Evolutionary conservation across 1,140 invertebrate genomes (phyloP).

Genomic region (Dufourea novaeangliae): DNA sequence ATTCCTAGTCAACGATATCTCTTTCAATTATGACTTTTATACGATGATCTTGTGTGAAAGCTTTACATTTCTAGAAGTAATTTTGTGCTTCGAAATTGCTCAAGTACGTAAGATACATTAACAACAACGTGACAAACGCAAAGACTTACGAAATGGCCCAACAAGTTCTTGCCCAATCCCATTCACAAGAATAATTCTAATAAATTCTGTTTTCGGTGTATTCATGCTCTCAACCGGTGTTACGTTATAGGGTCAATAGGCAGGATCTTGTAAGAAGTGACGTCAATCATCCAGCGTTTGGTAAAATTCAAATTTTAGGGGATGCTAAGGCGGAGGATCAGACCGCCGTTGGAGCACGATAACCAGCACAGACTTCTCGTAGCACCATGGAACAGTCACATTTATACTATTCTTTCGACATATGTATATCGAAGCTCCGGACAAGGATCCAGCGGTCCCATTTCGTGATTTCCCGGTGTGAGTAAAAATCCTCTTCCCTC

Average conservation of each 20-base stretch:
- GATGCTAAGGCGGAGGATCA: neutral
- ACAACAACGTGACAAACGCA: neutral
- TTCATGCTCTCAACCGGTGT: conserved; percentile 16
- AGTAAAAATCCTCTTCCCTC: conserved; percentile 33
- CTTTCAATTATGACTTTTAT: no score
- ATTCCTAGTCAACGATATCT: no score
- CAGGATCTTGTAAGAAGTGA: conserved; percentile 11
- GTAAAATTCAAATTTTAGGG: neutral
- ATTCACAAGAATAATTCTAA: no score
- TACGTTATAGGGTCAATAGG: neutral
- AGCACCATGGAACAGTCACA: neutral
- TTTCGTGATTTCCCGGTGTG: neutral
- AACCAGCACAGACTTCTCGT: conserved; percentile 18
- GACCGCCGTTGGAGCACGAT: neutral
- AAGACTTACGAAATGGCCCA: neutral
- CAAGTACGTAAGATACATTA: no score
- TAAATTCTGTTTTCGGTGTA: conserved; percentile 55
- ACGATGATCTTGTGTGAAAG: no score
- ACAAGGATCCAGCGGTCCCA: conserved; percentile 1
- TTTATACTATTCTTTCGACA: neutral
- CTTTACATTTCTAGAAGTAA: no score
- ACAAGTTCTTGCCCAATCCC: no score
- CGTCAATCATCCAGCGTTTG: conserved; percentile 22
- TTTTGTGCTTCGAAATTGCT: no score
- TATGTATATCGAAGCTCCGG: neutral